Conservation (phyloP, 2,797 vertebrate genomes). For the Oreortyx pictus region DNA sequence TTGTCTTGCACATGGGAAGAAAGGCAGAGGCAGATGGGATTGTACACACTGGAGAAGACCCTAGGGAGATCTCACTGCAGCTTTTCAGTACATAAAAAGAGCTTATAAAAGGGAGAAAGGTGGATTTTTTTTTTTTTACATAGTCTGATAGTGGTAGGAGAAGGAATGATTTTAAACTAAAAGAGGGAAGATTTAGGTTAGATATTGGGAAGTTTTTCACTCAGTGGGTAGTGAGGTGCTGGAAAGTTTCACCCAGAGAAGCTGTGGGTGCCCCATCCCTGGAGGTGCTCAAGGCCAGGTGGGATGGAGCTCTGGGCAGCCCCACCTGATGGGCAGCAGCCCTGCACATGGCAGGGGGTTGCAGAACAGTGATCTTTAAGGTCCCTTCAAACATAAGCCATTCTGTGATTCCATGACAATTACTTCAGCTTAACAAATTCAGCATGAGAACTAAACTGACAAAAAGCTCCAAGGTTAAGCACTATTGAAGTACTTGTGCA, state of each 20-base stretch:
- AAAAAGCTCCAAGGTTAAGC: background rate
- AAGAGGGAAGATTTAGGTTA: too few species aligned
- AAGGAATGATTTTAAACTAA: too few species aligned
- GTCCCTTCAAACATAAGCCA: background rate
- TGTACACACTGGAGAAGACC: too few species aligned
- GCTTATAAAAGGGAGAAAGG: too few species aligned
- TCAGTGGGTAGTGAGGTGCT: background rate
- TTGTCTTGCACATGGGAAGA: background rate
- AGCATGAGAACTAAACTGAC: background rate
- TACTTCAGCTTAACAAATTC: background rate
- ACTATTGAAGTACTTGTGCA: background rate
- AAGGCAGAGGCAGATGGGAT: too few species aligned
- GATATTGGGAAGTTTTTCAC: background rate
- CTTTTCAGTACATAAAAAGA: too few species aligned
- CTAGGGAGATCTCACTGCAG: too few species aligned
- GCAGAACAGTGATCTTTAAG: background rate
- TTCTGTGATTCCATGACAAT: background rate
- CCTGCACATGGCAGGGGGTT: background rate
- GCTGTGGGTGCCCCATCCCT: background rate
- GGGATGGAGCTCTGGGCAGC: background rate
- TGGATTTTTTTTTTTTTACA: too few species aligned
- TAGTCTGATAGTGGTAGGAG: too few species aligned
- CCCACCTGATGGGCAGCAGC: too few species aligned
- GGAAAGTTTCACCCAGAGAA: background rate
- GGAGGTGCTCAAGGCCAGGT: background rate